phyloP scores from a whole-genome alignment of 1,140 invertebrate species.

The Drosophila sechellia region DNA sequence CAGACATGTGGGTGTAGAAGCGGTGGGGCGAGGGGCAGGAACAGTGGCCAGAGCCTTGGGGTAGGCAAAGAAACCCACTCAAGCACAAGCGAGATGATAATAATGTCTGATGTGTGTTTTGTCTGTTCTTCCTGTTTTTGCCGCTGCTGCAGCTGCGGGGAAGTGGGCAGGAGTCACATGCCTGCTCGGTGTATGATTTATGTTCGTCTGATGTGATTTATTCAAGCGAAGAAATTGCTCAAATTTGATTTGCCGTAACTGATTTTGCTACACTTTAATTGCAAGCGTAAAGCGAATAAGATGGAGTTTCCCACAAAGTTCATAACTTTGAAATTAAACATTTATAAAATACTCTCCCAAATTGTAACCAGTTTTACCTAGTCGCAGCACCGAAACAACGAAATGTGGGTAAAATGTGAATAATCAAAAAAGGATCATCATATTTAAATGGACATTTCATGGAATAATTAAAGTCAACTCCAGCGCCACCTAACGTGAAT shows the following conservation, averaged over 20 bases:
- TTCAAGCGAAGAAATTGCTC: constrained; percentile 77
- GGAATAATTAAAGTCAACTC: background rate
- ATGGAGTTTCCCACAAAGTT: background rate
- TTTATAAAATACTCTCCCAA: no score
- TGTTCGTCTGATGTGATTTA: constrained; percentile 82
- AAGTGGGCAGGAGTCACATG: constrained; percentile 4
- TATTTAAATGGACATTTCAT: no score
- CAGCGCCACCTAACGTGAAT: background rate
- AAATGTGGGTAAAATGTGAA: no score
- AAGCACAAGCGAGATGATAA: constrained; percentile 83
- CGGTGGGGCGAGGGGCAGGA: background rate
- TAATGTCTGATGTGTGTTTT: constrained; percentile 83
- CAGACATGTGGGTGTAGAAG: constrained; percentile 53
- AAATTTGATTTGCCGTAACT: constrained; percentile 77
- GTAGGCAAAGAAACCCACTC: constrained; percentile 73
- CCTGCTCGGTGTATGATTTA: constrained; percentile 74
- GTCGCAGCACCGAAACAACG: no score
- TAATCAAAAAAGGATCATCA: no score
- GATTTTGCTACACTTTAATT: constrained; percentile 60
- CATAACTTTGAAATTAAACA: background rate
- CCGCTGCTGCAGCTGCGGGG: constrained; percentile 35
- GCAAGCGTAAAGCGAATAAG: background rate
- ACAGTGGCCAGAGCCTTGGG: constrained; percentile 40
- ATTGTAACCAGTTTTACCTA: no score
- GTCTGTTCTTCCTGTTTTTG: constrained; percentile 57